Evolutionary conservation across 2,113 vertebrate genomes (phyloP).

Genomic region (Tricholaema leucomelas): DNA sequence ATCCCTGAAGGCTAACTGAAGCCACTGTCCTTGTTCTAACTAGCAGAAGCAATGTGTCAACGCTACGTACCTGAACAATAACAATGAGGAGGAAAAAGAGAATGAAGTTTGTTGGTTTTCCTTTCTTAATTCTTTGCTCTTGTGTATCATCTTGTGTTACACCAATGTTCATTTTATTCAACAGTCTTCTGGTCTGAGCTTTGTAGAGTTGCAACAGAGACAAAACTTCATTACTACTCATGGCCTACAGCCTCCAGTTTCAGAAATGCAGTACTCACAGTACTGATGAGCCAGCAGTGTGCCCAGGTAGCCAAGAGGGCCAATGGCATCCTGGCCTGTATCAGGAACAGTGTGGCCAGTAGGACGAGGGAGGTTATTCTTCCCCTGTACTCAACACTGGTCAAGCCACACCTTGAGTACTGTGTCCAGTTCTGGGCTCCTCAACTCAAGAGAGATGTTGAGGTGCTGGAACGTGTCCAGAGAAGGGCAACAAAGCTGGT

Average conservation of each 20-base stretch:
- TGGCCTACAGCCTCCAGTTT: neutral
- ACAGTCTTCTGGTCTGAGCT: neutral
- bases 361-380: too few relatives aligned
- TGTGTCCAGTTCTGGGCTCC: too few relatives aligned
- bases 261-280: neutral
- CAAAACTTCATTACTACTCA: neutral
- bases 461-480: too few relatives aligned
- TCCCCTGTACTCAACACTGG: too few relatives aligned
- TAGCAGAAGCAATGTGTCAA: neutral
- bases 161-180: neutral
- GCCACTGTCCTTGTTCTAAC: neutral
- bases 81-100: neutral
- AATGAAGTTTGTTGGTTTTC: neutral
- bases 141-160: neutral
- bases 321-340: too few relatives aligned
- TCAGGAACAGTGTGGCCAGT: too few relatives aligned
- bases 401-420: too few relatives aligned
- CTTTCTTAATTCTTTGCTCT: neutral
- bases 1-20: neutral
- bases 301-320: too few relatives aligned
- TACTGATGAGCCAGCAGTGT: too few relatives aligned
- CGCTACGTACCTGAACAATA: neutral
- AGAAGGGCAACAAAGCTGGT: too few relatives aligned
- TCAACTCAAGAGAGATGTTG: too few relatives aligned
- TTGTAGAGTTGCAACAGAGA: neutral